Base-by-base conservation (phyloP, 2,113 vertebrate species). In the Dicerorhinus sumatrensis region DNA sequence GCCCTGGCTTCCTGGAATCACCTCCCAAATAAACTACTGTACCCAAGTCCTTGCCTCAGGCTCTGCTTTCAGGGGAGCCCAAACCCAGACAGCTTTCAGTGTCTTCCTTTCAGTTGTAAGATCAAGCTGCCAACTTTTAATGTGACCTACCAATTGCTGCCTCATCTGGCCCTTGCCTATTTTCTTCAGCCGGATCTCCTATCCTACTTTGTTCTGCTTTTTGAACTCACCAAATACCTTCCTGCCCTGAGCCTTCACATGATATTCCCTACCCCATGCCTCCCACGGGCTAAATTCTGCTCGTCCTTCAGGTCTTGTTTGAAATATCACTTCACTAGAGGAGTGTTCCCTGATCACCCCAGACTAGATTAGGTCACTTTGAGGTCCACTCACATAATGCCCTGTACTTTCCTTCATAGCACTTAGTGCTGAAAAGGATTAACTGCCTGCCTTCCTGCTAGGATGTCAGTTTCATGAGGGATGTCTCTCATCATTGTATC, bases 1-100 rank as follows among this genome's bases (percentile, higher is more conserved):
- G 27, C 39, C 39, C 72, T 92, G n/a, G 42, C 58, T 89, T 89
- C 58, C 91, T 63, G 23, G 63, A 84, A 51, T 80, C 70, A 25
- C 54, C 33, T 80, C 46, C 75, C 33, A 56, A 46, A 23, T 83
- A n/a, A 85, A 63, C 42, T 36, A 9, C 42, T 65, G 25, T 12
- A 70, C 16, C 21, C 12, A 14, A 65, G 36, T 70, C 25, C n/a
- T 94, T 89, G 33, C 48, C 58, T 94, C 54, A 88, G 23, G 18
- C 62, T 89, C 27, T 82, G 54, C 46, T 86, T 75, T 82, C 25
- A 8, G 31, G 10, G 33, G 20, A 95, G 60, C 56, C 33, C 29
- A 73, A 21, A 16, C 33, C n/a, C 72, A 23, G 36, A 39, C 7
- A 31, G n/a, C 5, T 75, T 73, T 63, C 25, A 60, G 1, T 36